phyloP scores from a whole-genome alignment of 2,113 vertebrate species.

The Dryoscopus gambensis region DNA sequence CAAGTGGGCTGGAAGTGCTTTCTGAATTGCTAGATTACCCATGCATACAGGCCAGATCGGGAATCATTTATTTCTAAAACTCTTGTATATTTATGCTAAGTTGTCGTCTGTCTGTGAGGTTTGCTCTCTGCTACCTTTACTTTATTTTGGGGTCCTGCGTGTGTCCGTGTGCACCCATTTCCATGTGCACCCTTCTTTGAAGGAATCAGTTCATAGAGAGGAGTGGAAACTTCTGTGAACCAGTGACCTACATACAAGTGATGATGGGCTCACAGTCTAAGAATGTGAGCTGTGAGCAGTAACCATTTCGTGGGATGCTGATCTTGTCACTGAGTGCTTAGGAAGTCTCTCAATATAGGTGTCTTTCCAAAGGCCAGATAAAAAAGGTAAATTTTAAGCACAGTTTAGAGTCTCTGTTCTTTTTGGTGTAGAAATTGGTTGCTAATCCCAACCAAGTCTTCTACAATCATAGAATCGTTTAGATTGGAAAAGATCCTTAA shows the following conservation, averaged over 20 bases:
- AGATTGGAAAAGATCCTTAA: neutral
- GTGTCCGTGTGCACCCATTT: neutral
- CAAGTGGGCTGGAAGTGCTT: slow-evolving; percentile 21
- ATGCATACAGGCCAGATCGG: neutral
- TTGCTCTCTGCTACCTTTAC: neutral
- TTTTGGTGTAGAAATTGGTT: neutral
- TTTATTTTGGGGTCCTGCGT: neutral
- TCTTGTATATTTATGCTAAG: neutral
- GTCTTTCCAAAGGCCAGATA: neutral
- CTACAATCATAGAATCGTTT: neutral
- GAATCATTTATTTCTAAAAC: neutral
- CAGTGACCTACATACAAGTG: neutral
- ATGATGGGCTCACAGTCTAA: neutral
- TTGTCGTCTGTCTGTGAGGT: accelerated
- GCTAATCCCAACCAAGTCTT: neutral
- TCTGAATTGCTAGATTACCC: slow-evolving; percentile 36
- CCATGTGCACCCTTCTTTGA: neutral
- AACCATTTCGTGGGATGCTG: neutral
- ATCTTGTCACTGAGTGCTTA: neutral
- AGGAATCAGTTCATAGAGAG: neutral
- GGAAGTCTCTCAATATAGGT: neutral
- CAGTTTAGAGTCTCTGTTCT: neutral
- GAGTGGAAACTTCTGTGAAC: neutral
- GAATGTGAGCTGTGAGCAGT: neutral
- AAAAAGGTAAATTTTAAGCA: neutral